Conservation (phyloP, 2,797 vertebrate species). For the Notolepis coatsorum region DNA sequence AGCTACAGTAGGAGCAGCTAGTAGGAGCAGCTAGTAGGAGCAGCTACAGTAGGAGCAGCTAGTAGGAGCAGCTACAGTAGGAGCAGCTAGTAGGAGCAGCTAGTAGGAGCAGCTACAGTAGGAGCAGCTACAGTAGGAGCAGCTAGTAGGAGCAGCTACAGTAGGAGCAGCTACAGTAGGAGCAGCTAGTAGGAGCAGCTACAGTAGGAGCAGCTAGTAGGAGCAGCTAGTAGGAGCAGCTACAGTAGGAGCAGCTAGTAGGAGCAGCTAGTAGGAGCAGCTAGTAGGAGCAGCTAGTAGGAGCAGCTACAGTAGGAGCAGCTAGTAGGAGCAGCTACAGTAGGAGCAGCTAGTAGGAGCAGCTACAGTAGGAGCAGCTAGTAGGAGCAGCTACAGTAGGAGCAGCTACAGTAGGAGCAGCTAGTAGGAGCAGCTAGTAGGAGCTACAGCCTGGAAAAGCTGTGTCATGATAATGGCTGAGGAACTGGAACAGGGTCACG, state of each 20-base stretch:
- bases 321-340: neutral
- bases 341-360: neutral
- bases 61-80: no score
- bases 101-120: neutral
- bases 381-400: no score
- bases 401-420: no score
- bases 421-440: no score
- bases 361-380: neutral
- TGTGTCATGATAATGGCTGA: slow-evolving; percentile 12
- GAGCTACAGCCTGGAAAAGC: slow-evolving; percentile 6
- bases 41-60: neutral
- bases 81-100: no score
- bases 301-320: neutral
- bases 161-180: no score
- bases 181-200: neutral
- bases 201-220: no score
- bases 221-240: neutral
- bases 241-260: no score
- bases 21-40: neutral
- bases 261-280: neutral
- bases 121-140: no score
- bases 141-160: neutral
- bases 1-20: no score
- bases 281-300: neutral
- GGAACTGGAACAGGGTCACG: slow-evolving; percentile 8